Conservation (phyloP, 2,888 invertebrate genomes). For the Pammene aurita region DNA sequence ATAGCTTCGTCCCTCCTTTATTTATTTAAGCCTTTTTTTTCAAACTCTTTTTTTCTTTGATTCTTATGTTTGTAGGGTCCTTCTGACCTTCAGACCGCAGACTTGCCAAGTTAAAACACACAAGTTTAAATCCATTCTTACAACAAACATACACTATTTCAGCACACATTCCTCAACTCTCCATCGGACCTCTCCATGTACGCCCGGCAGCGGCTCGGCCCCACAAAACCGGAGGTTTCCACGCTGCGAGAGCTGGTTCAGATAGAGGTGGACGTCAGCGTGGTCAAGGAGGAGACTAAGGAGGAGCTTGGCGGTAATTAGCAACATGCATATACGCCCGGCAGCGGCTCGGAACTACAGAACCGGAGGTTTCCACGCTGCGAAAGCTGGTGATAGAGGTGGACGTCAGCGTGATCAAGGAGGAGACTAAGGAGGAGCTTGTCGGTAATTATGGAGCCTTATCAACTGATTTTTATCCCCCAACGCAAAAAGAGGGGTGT, state of each 20-base stretch:
- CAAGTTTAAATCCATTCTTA: too few species aligned
- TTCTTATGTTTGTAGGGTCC: too few species aligned
- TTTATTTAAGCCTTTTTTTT: too few species aligned
- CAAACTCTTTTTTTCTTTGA: too few species aligned
- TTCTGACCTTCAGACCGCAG: too few species aligned
- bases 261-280: conserved; percentile 17
- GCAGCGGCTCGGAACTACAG: conserved; percentile 43
- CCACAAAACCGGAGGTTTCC: neutral
- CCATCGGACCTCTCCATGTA: conserved; percentile 60
- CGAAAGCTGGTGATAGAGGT: neutral
- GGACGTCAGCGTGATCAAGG: conserved; percentile 21
- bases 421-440: conserved; percentile 5
- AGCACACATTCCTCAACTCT: conserved; percentile 70
- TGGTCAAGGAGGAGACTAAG: conserved; percentile 29
- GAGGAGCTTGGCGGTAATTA: conserved; percentile 5
- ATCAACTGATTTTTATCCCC: too few species aligned
- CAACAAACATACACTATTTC: conserved; percentile 25
- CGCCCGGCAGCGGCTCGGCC: conserved; percentile 47
- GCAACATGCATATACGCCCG: conserved; percentile 46
- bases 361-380: neutral
- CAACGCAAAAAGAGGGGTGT: too few species aligned
- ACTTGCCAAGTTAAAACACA: too few species aligned
- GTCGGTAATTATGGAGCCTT: too few species aligned
- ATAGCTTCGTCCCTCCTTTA: too few species aligned
- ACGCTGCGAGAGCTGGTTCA: neutral